phyloP scores from a whole-genome alignment of 2,797 vertebrate genomes.

The Oryzias sinensis region DNA sequence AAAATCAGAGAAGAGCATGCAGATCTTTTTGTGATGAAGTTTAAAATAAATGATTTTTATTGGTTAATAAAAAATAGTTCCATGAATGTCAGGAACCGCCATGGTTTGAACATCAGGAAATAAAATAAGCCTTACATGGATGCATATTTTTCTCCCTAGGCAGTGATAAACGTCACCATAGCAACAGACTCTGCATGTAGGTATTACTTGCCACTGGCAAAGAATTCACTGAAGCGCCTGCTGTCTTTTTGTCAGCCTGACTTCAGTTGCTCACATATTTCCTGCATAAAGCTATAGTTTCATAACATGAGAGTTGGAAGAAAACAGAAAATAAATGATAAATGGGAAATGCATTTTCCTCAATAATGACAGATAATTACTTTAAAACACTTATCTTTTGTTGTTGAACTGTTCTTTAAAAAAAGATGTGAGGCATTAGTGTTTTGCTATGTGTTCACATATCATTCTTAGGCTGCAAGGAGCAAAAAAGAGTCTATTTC shows the following conservation, averaged over 20 bases:
- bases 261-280: slow-evolving; percentile 11
- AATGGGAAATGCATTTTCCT: too few species aligned
- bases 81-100: not conserved
- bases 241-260: not conserved
- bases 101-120: slow-evolving; percentile 6
- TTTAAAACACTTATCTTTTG: too few species aligned
- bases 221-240: not conserved
- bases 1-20: too few species aligned
- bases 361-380: too few species aligned
- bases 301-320: not conserved
- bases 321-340: too few species aligned
- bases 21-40: too few species aligned
- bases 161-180: slow-evolving; percentile 14
- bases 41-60: not conserved
- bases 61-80: not conserved
- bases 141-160: not conserved
- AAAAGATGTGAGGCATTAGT: too few species aligned
- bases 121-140: not conserved
- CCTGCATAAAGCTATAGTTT: not conserved
- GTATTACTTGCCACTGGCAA: not conserved
- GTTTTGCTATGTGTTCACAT: too few species aligned
- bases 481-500: too few species aligned
- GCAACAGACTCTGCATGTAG: slow-evolving; percentile 12
- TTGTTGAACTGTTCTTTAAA: too few species aligned
- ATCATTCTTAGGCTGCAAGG: too few species aligned